Conservation (phyloP, 1,140 invertebrate species). For the Triops longicaudatus region DNA sequence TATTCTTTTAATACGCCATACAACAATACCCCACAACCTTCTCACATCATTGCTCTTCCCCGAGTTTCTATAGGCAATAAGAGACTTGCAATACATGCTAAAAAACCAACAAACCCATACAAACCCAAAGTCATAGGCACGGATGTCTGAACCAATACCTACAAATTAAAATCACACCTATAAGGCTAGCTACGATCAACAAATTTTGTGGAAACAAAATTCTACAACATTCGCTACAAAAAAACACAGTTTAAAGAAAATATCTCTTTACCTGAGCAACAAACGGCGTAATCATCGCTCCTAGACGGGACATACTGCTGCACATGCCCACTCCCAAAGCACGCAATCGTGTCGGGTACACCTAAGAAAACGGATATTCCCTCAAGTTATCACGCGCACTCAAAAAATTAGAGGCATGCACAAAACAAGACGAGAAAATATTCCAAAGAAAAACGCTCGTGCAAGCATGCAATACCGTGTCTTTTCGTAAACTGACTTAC, state of each 20-base stretch:
- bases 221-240: too few species aligned
- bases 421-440: too few species aligned
- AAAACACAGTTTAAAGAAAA: conserved; percentile 23
- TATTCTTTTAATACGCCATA: background rate
- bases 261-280: conserved; percentile 66
- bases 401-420: too few species aligned
- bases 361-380: conserved; percentile 38
- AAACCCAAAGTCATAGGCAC: conserved; percentile 59
- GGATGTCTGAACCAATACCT: conserved; percentile 61
- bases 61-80: conserved; percentile 70
- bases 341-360: conserved; percentile 79
- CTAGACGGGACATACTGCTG: conserved; percentile 79
- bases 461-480: background rate
- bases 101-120: conserved; percentile 60
- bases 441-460: conserved; percentile 19
- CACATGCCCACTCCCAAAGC: conserved; percentile 81
- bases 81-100: conserved; percentile 63
- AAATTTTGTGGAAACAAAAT: too few species aligned
- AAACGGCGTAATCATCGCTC: conserved; percentile 87
- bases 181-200: conserved; percentile 16
- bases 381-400: too few species aligned
- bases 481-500: background rate
- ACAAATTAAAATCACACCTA: conserved; percentile 28
- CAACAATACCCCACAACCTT: background rate
- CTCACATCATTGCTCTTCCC: conserved; percentile 51